These are phyloP conservation scores for Luehdorfia chinensis DNA, from an alignment of 1,140 invertebrate genomes.

Conservation along the genomic window DNA sequence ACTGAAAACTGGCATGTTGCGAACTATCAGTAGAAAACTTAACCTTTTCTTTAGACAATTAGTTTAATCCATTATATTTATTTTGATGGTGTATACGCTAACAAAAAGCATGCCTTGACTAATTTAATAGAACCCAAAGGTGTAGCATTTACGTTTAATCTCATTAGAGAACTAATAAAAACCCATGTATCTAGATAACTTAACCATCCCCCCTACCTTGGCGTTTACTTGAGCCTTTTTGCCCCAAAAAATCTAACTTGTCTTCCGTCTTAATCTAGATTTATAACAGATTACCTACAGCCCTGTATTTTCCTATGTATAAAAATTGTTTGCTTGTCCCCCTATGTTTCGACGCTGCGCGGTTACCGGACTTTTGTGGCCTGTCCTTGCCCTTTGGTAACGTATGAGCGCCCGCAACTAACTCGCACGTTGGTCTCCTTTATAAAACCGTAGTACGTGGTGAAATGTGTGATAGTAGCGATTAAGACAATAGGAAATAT, in stretches of 20 bases:
- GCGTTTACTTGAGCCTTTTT: conserved; percentile 41
- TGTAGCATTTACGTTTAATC: conserved; percentile 43
- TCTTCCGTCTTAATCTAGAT: conserved; percentile 21
- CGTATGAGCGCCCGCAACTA: conserved; percentile 57
- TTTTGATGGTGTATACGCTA: conserved; percentile 8
- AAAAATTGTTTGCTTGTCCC: conserved; percentile 67
- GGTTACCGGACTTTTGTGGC: conserved; percentile 44
- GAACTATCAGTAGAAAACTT: not conserved
- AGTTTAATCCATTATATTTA: not conserved
- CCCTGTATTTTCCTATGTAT: conserved; percentile 36
- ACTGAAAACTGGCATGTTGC: not conserved
- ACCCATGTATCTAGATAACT: conserved; percentile 25
- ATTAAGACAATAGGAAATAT: conserved; percentile 99
- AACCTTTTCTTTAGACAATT: not conserved
- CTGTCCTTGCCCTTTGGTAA: conserved; percentile 58
- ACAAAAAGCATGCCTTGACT: conserved; percentile 1
- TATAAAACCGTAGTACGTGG: conserved; percentile 89
- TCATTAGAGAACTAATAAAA: conserved; percentile 36
- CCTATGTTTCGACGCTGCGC: conserved; percentile 65
- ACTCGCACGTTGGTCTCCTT: conserved; percentile 32
- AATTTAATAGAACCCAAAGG: conserved; percentile 46
- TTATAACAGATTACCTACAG: conserved; percentile 10
- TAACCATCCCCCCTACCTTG: conserved; percentile 65
- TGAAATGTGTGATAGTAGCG: conserved; percentile 99
- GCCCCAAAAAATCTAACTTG: conserved; percentile 30